Percentiles rank a stretch among this genome's conserved stretches.
Conservation (phyloP, 2,888 invertebrate genomes). For the Fragum fragum region DNA sequence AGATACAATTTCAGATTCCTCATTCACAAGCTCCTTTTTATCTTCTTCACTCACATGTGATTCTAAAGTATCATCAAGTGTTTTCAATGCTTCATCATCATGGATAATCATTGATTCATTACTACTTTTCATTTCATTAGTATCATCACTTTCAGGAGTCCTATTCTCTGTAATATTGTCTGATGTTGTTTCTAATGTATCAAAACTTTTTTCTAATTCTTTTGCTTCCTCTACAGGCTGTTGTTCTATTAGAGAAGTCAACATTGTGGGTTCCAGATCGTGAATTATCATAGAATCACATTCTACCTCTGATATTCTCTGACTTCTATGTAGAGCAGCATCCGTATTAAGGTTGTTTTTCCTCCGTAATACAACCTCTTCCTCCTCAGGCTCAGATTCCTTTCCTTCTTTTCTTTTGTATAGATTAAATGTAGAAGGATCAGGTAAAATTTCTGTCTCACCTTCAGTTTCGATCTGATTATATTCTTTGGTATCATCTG, state of each 20-base stretch:
- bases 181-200: not conserved
- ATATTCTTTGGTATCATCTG: not conserved
- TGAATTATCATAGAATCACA: constrained; percentile 47
- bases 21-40: not conserved
- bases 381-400: constrained; percentile 9
- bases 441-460: not conserved
- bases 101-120: constrained; percentile 28
- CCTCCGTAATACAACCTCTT: constrained; percentile 28
- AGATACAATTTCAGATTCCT: not conserved
- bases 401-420: constrained; percentile 16
- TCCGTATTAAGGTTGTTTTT: constrained; percentile 27
- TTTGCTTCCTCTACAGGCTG: not conserved
- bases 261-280: constrained; percentile 34
- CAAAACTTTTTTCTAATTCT: not conserved
- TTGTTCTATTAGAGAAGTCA: not conserved
- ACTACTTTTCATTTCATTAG: constrained; percentile 17
- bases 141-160: constrained; percentile 24
- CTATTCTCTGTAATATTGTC: not conserved
- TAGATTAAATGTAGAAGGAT: constrained; percentile 1
- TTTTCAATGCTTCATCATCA: constrained; percentile 3
- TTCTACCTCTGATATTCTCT: constrained; percentile 25
- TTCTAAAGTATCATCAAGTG: not conserved
- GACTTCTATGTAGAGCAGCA: constrained; percentile 1
- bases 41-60: not conserved
- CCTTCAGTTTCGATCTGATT: not conserved